Percentiles rank a stretch among this genome's conserved stretches.
Evolutionary conservation across 2,113 vertebrate genomes (phyloP).

Genomic region (Salvelinus alpinus): DNA sequence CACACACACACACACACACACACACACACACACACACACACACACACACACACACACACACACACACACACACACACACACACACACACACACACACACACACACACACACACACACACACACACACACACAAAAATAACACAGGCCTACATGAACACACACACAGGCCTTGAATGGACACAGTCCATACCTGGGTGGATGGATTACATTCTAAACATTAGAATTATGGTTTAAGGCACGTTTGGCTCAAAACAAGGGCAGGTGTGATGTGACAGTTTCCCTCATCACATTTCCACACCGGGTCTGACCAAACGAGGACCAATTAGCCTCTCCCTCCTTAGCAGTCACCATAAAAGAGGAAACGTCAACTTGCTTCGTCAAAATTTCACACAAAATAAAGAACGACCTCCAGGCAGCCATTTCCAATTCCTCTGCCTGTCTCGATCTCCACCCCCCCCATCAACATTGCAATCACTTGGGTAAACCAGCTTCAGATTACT

Average conservation of each 20-base stretch:
- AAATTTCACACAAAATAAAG: constrained; percentile 44
- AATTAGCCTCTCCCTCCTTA: constrained; percentile 57
- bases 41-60: background rate
- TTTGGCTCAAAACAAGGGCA: constrained; percentile 57
- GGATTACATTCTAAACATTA: constrained; percentile 19
- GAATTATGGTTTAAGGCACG: constrained; percentile 34
- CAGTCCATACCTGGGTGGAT: constrained; percentile 1
- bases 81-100: too few species aligned
- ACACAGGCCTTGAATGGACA: background rate
- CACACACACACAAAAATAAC: background rate
- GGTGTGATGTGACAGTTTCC: constrained; percentile 66
- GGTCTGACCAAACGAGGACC: constrained; percentile 38
- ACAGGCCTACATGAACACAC: background rate
- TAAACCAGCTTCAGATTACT: constrained; percentile 56
- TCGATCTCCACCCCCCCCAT: constrained; percentile 7
- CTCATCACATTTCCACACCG: constrained; percentile 58
- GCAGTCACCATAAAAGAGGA: constrained; percentile 52
- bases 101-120: background rate
- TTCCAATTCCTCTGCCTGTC: constrained; percentile 1
- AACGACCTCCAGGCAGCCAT: constrained; percentile 18
- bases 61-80: too few species aligned
- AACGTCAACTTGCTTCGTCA: constrained; percentile 56
- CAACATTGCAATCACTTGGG: constrained; percentile 49
- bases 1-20: too few species aligned
- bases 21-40: constrained; percentile 3